Conservation (phyloP, 2,113 vertebrate species). For the Scalopus aquaticus region DNA sequence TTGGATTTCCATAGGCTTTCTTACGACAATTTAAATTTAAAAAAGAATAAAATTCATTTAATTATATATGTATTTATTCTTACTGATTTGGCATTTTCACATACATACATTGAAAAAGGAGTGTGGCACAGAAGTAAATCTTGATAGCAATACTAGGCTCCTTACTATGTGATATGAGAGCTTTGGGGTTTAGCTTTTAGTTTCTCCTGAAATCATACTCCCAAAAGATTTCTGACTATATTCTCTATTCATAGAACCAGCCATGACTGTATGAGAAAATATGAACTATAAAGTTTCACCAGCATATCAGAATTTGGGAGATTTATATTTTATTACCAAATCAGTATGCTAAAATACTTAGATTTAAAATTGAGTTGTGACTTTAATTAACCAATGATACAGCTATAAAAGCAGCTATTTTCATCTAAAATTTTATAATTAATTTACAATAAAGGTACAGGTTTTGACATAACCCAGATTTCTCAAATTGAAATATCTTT, state of each 20-base stretch:
- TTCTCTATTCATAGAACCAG: neutral
- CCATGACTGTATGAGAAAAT: neutral
- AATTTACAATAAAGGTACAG: neutral
- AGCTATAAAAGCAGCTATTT: neutral
- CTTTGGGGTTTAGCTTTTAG: neutral
- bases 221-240: neutral
- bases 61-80: neutral
- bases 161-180: neutral
- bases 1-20: conserved; percentile 21
- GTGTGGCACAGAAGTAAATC: neutral
- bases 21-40: neutral
- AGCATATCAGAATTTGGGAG: neutral
- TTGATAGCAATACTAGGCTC: neutral
- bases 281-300: neutral
- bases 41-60: neutral
- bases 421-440: neutral
- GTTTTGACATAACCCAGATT: conserved; percentile 13
- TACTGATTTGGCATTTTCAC: neutral
- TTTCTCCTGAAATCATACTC: neutral
- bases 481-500: neutral
- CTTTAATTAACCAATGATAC: neutral
- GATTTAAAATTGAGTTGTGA: conserved; percentile 2
- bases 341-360: neutral
- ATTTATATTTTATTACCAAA: conserved; percentile 4
- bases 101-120: neutral